phyloP scores from a whole-genome alignment of 2,888 invertebrate species.

The Pyrochroa serraticornis region DNA sequence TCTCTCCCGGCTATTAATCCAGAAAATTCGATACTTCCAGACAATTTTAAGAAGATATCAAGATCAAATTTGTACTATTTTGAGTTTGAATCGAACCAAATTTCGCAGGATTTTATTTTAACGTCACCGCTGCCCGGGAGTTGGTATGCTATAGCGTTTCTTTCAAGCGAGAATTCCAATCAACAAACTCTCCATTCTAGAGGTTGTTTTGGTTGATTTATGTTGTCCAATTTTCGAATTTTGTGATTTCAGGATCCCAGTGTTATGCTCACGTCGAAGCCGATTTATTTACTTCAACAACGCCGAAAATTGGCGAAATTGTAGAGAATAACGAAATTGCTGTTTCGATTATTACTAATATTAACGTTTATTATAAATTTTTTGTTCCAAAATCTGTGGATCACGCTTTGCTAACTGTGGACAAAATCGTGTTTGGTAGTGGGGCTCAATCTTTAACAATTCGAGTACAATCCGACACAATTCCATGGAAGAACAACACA shows the following conservation, averaged over 20 bases:
- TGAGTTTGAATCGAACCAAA: slow-evolving; percentile 68
- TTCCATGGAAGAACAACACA: slow-evolving; percentile 57
- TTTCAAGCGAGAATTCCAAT: slow-evolving; percentile 77
- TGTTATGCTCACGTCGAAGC: slow-evolving; percentile 58
- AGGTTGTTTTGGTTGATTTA: slow-evolving; percentile 59
- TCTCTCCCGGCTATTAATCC: slow-evolving; percentile 84
- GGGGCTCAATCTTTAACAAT: slow-evolving; percentile 48
- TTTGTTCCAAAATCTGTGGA: slow-evolving; percentile 45
- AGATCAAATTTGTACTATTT: slow-evolving; percentile 62
- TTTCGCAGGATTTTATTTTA: slow-evolving; percentile 65
- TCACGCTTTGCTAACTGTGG: slow-evolving; percentile 43
- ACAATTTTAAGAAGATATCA: slow-evolving; percentile 48
- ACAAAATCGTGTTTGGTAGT: slow-evolving; percentile 40
- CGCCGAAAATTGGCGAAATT: slow-evolving; percentile 38
- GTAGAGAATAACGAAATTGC: slow-evolving; percentile 37
- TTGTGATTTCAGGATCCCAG: slow-evolving; percentile 64
- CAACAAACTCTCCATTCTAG: slow-evolving; percentile 75
- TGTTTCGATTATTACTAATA: slow-evolving; percentile 32
- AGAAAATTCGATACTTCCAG: slow-evolving; percentile 77
- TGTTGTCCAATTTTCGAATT: background rate
- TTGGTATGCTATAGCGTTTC: slow-evolving; percentile 81
- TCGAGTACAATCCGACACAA: slow-evolving; percentile 61
- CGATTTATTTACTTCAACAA: slow-evolving; percentile 39
- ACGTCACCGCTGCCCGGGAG: slow-evolving; percentile 74
- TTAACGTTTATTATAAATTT: slow-evolving; percentile 49